phyloP scores from a whole-genome alignment of 2,888 invertebrate species.

The Torymus texanus region DNA sequence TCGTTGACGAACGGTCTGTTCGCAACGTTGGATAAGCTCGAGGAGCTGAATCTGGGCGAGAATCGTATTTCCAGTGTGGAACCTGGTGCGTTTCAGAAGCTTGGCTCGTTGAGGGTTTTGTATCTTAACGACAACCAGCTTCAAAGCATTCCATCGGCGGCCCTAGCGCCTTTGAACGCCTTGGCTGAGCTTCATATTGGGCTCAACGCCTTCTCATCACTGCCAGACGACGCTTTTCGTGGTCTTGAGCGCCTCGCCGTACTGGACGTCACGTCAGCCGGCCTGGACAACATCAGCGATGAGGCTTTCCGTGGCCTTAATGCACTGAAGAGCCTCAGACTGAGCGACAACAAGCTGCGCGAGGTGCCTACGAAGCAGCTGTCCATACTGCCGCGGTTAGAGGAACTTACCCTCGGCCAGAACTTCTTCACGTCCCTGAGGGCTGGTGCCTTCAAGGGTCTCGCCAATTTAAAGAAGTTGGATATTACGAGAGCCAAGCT shows the following conservation, averaged over 20 bases:
- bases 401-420: constrained; percentile 88
- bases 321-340: constrained; percentile 85
- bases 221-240: constrained; percentile 87
- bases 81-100: constrained; percentile 84
- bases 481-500: constrained; percentile 88
- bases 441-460: constrained; percentile 85
- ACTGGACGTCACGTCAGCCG: constrained; percentile 88
- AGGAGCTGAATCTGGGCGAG: constrained; percentile 90
- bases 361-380: constrained; percentile 86
- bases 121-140: constrained; percentile 91
- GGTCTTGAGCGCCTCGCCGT: constrained; percentile 85
- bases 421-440: constrained; percentile 85
- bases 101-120: constrained; percentile 85
- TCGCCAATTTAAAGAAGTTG: constrained; percentile 85
- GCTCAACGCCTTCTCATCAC: constrained; percentile 85
- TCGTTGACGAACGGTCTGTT: constrained; percentile 86
- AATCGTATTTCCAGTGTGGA: constrained; percentile 90
- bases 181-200: constrained; percentile 91
- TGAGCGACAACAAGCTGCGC: constrained; percentile 87
- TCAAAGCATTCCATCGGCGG: constrained; percentile 84
- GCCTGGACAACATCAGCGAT: constrained; percentile 86
- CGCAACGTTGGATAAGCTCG: constrained; percentile 83
- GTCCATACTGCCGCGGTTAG: constrained; percentile 83
- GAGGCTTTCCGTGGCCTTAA: constrained; percentile 86
- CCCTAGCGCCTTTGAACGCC: constrained; percentile 84